A percentile compares a stretch with the other conserved stretches of the same genome.
phyloP scores from a whole-genome alignment of 2,113 vertebrate genomes.

The Corythornis cristatus region DNA sequence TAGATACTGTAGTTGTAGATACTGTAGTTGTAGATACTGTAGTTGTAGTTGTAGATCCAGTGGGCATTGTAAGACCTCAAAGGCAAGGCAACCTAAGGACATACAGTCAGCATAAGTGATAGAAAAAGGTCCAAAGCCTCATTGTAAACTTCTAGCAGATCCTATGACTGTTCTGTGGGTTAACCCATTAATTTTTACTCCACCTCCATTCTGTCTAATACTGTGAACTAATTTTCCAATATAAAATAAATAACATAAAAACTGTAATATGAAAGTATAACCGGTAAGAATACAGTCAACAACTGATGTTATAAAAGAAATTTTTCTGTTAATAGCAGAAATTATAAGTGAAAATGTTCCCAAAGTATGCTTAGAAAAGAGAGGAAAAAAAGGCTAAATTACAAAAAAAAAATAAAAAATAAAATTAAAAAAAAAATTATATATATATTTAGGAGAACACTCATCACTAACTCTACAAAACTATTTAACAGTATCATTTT shows the following conservation, averaged over 20 bases:
- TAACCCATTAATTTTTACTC: background rate
- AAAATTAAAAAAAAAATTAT: background rate
- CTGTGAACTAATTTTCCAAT: background rate
- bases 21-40: background rate
- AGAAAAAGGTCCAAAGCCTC: background rate
- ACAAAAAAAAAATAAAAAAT: background rate
- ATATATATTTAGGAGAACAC: background rate
- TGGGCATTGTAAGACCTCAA: background rate
- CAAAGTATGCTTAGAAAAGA: background rate
- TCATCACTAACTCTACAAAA: background rate
- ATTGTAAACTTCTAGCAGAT: background rate
- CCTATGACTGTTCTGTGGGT: background rate
- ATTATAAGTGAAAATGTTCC: background rate
- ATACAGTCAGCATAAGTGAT: background rate
- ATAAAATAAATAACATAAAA: background rate
- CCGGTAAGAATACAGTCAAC: background rate
- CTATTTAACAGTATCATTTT: background rate
- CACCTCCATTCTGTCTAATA: background rate
- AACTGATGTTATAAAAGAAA: background rate
- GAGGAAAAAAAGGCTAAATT: background rate
- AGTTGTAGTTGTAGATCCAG: background rate
- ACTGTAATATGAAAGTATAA: background rate
- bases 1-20: background rate
- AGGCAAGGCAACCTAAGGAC: background rate
- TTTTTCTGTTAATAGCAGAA: no score